phyloP scores from a whole-genome alignment of 2,888 invertebrate genomes.

The Spatulosminthurus flaviceps region DNA sequence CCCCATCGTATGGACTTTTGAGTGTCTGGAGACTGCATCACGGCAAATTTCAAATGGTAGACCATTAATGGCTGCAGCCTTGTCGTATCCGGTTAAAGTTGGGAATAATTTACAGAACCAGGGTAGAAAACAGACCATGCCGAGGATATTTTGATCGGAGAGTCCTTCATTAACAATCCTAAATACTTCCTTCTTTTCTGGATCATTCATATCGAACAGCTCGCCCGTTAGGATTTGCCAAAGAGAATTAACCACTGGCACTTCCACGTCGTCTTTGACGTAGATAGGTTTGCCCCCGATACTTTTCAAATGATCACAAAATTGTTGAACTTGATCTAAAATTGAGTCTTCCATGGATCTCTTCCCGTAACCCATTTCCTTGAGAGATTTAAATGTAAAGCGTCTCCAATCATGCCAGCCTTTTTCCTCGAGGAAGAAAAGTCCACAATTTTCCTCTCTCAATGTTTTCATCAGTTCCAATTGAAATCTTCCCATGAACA shows the following conservation, averaged over 20 bases:
- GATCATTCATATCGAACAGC: constrained; percentile 59
- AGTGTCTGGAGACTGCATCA: constrained; percentile 58
- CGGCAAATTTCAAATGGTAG: constrained; percentile 56
- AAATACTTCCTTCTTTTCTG: constrained; percentile 52
- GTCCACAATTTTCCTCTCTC: constrained; percentile 50
- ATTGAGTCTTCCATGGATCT: constrained; percentile 57
- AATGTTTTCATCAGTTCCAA: constrained; percentile 54
- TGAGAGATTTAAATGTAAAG: constrained; percentile 54
- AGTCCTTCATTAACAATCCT: constrained; percentile 51
- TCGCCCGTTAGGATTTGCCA: constrained; percentile 60
- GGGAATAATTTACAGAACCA: constrained; percentile 56
- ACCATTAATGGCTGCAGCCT: constrained; percentile 49
- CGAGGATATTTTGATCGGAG: constrained; percentile 60
- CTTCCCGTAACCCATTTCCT: constrained; percentile 59
- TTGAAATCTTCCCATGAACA: constrained; percentile 56
- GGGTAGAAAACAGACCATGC: constrained; percentile 57
- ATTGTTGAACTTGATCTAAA: constrained; percentile 54
- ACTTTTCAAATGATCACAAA: constrained; percentile 38
- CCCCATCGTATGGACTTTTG: constrained; percentile 51
- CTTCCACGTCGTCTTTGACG: constrained; percentile 56
- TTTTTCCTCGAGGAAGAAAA: constrained; percentile 57
- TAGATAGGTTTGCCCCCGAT: constrained; percentile 52
- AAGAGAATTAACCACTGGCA: constrained; percentile 57
- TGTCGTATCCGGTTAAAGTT: constrained; percentile 20
- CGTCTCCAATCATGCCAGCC: constrained; percentile 59